Evolutionary conservation across 2,797 vertebrate species (phyloP), one percentile per base, ranked within the genome.

Genomic region (Phalloptychus januarius): DNA sequence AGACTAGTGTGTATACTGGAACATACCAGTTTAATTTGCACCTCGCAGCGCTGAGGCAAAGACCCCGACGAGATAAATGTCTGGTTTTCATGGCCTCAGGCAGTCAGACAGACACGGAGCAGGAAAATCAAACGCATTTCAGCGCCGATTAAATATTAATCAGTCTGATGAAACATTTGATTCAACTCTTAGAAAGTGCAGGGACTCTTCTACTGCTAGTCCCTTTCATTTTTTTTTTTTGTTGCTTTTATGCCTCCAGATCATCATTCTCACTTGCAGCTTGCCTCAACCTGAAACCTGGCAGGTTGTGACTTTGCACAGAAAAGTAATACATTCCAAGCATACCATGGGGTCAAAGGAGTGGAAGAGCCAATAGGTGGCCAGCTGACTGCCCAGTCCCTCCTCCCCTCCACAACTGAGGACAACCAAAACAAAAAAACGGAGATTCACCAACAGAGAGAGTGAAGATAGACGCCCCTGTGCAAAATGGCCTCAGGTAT

Each of bases 261-360:
- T 78, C 87, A 86, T 85, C 83, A 79, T 79, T 91, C 78, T 83
- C 63, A 72, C 84, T 78, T 76, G 86, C 92, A 91, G 89, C 93
- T 93, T 95, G 94, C 95, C 93, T 93, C 92, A 94, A 96, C 95
- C 94, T 95, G 95, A 93, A 94, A 89, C 86, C 94, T 89, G 89
- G 90, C 93, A 93, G 92, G 91, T 94, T 91, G 89, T 86, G 88
- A 91, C 91, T 91, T 82, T 92, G 91, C 91, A 86, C 83, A 91
- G 89, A 87, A 92, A 89, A 89, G 87, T 78, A 82, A 94, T 87
- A 93, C 94, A 96, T 96, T 96, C 95, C 95, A 84, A 25, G 78
- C 89, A 96, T 96, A 93, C 94, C 95, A 79, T 48, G 71, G 89
- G 92, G 94, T 94, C 93, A 92, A 87, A 88, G 91, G 87, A 85